Evolutionary conservation across 2,113 vertebrate species (phyloP), one percentile per base, ranked within the genome.

Genomic region (Columba janthina): DNA sequence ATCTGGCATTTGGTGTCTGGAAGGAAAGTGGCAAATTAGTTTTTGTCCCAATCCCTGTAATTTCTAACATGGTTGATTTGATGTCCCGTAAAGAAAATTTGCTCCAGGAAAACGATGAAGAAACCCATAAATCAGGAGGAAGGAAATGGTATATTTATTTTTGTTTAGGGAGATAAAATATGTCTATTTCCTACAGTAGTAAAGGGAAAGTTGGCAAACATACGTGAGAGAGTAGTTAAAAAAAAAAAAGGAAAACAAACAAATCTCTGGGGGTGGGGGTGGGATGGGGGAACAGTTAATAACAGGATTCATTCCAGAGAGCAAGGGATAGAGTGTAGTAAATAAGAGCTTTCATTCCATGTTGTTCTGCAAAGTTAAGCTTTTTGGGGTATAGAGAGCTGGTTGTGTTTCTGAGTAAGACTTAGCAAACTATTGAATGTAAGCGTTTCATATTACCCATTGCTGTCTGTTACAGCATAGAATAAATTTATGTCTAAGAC

Each of bases 321-420:
- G 79, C 20, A 64, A 75, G 75, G 75, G 60, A 36, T 67, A 36
- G 85, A 83, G 34, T 44, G 40, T 53, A 40, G 70, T 94, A 91
- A 95, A 72, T 81, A 88, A 85, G 69, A 76, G 64, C 85, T 91
- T 93, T 91, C n/a, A 46, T 85, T 91, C 40, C 21, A 6, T 42
- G 42, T 74, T 86, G 54, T 83, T 91, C 48, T 61, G 42, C 28
- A 34, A 73, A 89, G 29, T 77, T 85, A 74, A 85, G 61, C 66
- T 82, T 94, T 94, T 67, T 0, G 19, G 29, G 22, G 6, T 81
- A 60, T 28, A 71, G 58, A 60, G 46, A 72, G 38, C 34, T 71
- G 18, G 12, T 70, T 85, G 72, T 88, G 40, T 53, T 81, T 84
- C 40, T 74, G 22, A 70, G 4, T 48, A 75, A 86, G 72, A 36